These are phyloP conservation scores for Chelonus insularis DNA, from an alignment of 1,140 invertebrate genomes.

Conservation along the genomic window DNA sequence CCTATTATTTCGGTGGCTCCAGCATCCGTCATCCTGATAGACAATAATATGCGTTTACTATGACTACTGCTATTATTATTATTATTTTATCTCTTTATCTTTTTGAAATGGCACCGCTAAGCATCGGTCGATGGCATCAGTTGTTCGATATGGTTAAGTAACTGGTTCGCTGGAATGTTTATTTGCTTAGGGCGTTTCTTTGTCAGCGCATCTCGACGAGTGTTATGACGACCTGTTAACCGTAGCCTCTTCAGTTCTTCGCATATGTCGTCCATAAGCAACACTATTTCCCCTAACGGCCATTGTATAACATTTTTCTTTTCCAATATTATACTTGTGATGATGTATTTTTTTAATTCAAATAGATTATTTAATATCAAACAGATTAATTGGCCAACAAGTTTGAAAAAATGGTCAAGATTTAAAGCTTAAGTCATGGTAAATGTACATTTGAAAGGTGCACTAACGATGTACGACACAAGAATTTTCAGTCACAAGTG, in stretches of 20 bases:
- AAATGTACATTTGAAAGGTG: slow-evolving; percentile 44
- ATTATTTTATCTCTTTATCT: too few relatives aligned
- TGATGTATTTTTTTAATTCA: too few relatives aligned
- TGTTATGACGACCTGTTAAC: slow-evolving; percentile 58
- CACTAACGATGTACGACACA: slow-evolving; percentile 50
- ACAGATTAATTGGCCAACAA: slow-evolving; percentile 21
- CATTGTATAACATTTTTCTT: too few relatives aligned
- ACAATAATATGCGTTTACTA: too few relatives aligned
- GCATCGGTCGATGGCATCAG: too few relatives aligned
- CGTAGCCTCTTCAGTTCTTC: slow-evolving; percentile 29
- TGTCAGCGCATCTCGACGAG: slow-evolving; percentile 45
- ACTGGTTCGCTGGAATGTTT: slow-evolving; percentile 61
- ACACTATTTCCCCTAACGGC: slow-evolving; percentile 2
- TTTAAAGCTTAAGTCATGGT: slow-evolving; percentile 11
- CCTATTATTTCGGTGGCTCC: too few relatives aligned
- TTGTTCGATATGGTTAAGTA: slow-evolving; percentile 46
- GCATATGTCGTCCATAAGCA: slow-evolving; percentile 31
- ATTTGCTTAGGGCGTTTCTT: slow-evolving; percentile 52
- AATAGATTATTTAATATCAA: too few relatives aligned
- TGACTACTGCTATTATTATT: too few relatives aligned
- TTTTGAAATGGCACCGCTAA: too few relatives aligned
- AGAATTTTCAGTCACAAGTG: slow-evolving; percentile 11
- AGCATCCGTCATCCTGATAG: too few relatives aligned
- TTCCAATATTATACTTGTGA: too few relatives aligned
- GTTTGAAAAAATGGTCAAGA: neutral